Evolutionary conservation across 1,140 invertebrate species (phyloP).

Genomic region (Zaprionus vittiger): DNA sequence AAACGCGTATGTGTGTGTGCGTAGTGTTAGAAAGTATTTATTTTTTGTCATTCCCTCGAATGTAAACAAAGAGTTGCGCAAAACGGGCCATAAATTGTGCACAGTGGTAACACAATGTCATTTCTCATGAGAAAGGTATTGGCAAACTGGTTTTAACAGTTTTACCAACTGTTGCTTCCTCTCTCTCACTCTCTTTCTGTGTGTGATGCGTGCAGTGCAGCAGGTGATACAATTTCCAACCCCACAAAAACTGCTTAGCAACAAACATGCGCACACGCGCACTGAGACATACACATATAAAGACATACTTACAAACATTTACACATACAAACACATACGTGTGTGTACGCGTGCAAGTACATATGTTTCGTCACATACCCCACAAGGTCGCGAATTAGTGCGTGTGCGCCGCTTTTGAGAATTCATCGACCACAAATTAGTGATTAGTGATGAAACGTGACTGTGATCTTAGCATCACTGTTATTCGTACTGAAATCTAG

Average conservation of each 20-base stretch:
- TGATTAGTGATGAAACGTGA: slow-evolving; percentile 19
- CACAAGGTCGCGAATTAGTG: slow-evolving; percentile 59
- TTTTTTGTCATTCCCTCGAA: slow-evolving; percentile 18
- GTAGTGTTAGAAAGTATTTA: not conserved
- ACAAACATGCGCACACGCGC: slow-evolving; percentile 19
- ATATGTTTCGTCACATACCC: slow-evolving; percentile 33
- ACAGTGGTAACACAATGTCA: slow-evolving; percentile 15
- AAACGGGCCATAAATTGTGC: slow-evolving; percentile 33
- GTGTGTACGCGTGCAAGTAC: not conserved
- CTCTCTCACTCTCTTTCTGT: not conserved
- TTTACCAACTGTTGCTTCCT: slow-evolving; percentile 29
- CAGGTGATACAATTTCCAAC: slow-evolving; percentile 32
- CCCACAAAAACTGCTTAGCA: slow-evolving; percentile 17
- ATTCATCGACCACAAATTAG: slow-evolving; percentile 24
- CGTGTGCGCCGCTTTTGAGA: slow-evolving; percentile 35
- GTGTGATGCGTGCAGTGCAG: slow-evolving; percentile 18
- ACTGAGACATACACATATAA: not conserved
- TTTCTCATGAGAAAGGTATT: slow-evolving; percentile 31
- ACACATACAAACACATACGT: not conserved
- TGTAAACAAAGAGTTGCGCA: slow-evolving; percentile 54
- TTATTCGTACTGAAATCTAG: not conserved
- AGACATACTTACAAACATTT: not conserved
- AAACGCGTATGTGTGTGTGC: slow-evolving; percentile 30
- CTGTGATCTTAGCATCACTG: slow-evolving; percentile 6
- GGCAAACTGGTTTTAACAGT: slow-evolving; percentile 2